Conservation (phyloP, 2,888 invertebrate species). For the Gonocerus acuteangulatus region DNA sequence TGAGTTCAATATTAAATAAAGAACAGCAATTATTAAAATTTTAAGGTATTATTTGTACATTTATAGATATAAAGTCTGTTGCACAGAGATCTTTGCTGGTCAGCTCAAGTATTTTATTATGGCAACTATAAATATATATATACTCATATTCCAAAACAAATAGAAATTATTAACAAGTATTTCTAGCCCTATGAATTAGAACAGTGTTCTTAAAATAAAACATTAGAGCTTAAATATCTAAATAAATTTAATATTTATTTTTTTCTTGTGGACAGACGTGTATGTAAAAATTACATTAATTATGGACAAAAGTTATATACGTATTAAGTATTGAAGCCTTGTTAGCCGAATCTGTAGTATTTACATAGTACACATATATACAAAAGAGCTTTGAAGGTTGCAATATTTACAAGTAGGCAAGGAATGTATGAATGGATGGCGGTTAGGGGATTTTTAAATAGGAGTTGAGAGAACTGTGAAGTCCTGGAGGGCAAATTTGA, state of each 20-base stretch:
- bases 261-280: not conserved
- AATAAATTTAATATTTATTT: not conserved
- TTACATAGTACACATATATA: constrained; percentile 24
- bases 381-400: not conserved
- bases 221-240: too few species aligned
- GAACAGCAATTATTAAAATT: too few species aligned
- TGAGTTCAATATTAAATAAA: too few species aligned
- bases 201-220: too few species aligned
- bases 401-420: constrained; percentile 13
- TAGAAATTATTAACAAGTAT: too few species aligned
- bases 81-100: too few species aligned
- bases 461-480: constrained; percentile 83
- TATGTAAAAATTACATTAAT: constrained; percentile 2
- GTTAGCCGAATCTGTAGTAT: constrained; percentile 14
- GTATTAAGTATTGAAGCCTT: not conserved
- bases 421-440: not conserved
- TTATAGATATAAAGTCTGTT: too few species aligned
- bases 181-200: too few species aligned
- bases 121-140: too few species aligned
- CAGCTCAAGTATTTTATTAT: too few species aligned
- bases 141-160: too few species aligned
- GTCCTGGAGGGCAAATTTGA: constrained; percentile 85
- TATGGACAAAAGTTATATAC: not conserved
- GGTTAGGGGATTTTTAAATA: constrained; percentile 29
- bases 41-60: too few species aligned